phyloP scores from a whole-genome alignment of 2,797 vertebrate species.

The Lithobates pipiens region DNA sequence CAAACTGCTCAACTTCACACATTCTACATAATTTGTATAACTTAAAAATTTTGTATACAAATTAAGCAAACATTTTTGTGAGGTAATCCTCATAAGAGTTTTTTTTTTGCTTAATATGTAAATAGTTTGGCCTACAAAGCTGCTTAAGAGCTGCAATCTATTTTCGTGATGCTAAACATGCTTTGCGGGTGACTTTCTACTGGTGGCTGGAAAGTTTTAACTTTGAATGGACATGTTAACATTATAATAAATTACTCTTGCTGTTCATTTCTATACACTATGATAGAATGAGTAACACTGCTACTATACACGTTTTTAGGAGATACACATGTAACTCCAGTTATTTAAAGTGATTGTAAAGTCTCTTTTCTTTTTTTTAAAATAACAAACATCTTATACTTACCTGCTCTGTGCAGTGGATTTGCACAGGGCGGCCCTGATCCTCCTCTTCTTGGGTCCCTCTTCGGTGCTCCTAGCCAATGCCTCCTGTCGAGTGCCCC shows the following conservation, averaged over 20 bases:
- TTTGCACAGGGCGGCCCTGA: too few species aligned
- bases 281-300: neutral
- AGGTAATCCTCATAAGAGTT: neutral
- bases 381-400: too few species aligned
- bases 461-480: too few species aligned
- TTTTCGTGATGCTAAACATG: constrained; percentile 28
- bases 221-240: neutral
- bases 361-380: too few species aligned
- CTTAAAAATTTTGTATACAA: neutral
- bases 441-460: too few species aligned
- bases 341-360: too few species aligned
- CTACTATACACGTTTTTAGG: neutral
- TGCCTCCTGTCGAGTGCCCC: too few species aligned
- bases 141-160: constrained; percentile 14
- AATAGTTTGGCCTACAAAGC: constrained; percentile 3
- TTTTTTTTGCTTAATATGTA: neutral
- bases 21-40: neutral
- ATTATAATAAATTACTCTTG: neutral
- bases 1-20: neutral
- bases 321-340: too few species aligned
- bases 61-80: constrained; percentile 23
- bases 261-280: neutral
- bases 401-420: too few species aligned
- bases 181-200: neutral
- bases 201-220: neutral